Evolutionary conservation across 2,113 vertebrate genomes (phyloP).

Genomic region (Diphyllodes magnificus): DNA sequence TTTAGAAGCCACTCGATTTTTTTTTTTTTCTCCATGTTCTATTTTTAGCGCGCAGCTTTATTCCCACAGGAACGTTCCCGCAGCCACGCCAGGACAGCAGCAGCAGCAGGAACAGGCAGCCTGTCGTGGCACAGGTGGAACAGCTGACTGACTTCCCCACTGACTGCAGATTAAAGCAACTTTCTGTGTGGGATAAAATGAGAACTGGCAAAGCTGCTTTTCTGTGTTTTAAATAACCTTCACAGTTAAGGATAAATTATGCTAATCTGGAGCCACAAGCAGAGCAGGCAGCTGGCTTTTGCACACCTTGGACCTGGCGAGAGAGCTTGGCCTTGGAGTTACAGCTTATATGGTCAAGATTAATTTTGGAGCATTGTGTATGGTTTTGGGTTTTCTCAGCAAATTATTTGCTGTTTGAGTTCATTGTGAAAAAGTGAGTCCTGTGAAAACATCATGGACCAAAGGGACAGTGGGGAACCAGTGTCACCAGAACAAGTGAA

Average conservation of each 20-base stretch:
- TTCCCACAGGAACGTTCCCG: neutral
- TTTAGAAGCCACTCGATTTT: neutral
- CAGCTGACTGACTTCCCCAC: neutral
- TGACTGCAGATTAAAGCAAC: neutral
- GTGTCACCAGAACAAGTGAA: neutral
- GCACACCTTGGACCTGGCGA: neutral
- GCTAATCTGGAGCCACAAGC: neutral
- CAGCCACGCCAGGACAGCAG: neutral
- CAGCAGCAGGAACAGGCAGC: neutral
- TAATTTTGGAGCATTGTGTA: neutral
- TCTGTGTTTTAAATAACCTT: neutral
- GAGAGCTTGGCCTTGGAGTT: neutral
- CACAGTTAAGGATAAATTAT: neutral
- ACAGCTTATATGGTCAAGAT: neutral
- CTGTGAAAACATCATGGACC: neutral
- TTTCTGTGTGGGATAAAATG: slow-evolving; percentile 13
- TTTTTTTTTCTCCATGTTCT: neutral
- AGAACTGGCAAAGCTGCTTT: slow-evolving; percentile 35
- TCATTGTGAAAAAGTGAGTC: neutral
- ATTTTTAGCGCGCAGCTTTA: neutral
- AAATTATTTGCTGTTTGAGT: neutral
- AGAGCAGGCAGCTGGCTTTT: neutral
- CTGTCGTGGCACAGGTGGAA: neutral
- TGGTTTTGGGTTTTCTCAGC: neutral
- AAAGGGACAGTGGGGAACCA: neutral